These are phyloP conservation scores for Euzetes globulus DNA, from an alignment of 2,888 invertebrate genomes.

Conservation along the genomic window DNA sequence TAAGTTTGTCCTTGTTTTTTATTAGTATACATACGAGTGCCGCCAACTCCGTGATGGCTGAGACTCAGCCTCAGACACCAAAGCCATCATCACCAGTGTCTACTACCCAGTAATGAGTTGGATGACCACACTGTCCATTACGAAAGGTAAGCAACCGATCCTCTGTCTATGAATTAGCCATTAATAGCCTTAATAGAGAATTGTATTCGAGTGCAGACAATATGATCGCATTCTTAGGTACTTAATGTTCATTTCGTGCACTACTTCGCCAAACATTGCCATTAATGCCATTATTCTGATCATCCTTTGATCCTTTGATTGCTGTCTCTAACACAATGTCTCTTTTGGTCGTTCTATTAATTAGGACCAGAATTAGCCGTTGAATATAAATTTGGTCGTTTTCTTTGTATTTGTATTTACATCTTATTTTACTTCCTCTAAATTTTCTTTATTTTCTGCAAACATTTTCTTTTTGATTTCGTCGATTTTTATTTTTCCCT, in stretches of 20 bases:
- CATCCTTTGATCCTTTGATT: too few species aligned
- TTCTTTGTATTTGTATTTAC: background rate
- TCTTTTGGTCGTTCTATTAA: too few species aligned
- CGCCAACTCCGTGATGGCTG: slow-evolving; percentile 18
- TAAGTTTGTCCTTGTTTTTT: slow-evolving; percentile 24
- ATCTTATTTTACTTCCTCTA: slow-evolving; percentile 6
- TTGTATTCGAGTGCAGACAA: background rate
- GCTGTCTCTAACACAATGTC: too few species aligned
- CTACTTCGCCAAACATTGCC: background rate
- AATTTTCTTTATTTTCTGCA: background rate
- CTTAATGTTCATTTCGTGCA: slow-evolving; percentile 11
- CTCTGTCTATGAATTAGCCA: too few species aligned
- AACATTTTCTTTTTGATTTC: background rate
- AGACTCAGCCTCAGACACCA: slow-evolving; percentile 4
- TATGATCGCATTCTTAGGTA: background rate
- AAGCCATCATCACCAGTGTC: slow-evolving; percentile 6
- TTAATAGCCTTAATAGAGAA: background rate
- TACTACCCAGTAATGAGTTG: background rate
- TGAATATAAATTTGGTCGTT: background rate
- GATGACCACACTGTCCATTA: background rate
- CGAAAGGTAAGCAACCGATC: background rate
- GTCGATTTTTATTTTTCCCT: background rate
- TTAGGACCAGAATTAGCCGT: too few species aligned
- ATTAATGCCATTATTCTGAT: background rate
- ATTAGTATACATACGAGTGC: slow-evolving; percentile 7